Evolutionary conservation across 2,797 vertebrate species (phyloP).

Genomic region (Danio tinwini): DNA sequence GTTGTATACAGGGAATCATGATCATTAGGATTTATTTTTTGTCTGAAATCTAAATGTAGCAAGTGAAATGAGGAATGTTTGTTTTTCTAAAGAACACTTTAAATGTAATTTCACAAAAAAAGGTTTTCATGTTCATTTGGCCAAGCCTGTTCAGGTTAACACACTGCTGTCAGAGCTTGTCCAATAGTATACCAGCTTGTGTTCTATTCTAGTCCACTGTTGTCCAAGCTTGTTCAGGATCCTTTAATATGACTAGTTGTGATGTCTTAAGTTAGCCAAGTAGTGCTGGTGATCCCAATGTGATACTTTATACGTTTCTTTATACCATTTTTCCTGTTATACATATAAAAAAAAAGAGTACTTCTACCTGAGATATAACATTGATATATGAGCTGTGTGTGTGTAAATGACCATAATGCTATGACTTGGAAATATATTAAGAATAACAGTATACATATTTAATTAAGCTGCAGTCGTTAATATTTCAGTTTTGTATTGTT

Average conservation of each 20-base stretch:
- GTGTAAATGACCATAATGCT: not conserved
- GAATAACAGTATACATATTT: not conserved
- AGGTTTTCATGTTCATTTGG: not conserved
- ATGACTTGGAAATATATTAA: not conserved
- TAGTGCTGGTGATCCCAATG: not conserved
- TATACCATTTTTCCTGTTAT: too few relatives aligned
- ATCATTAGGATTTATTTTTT: not conserved
- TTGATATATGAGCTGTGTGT: not conserved
- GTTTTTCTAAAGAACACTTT: constrained; percentile 1
- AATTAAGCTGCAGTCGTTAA: not conserved
- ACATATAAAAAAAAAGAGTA: too few relatives aligned
- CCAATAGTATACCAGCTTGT: not conserved
- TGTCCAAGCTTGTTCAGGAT: constrained; percentile 7
- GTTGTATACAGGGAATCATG: not conserved
- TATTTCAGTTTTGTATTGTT: not conserved
- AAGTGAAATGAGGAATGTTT: not conserved
- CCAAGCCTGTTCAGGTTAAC: not conserved
- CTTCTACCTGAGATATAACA: not conserved
- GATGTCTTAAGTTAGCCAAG: not conserved
- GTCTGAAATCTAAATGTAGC: not conserved
- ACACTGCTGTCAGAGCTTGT: not conserved
- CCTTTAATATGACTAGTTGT: not conserved
- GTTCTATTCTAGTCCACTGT: not conserved
- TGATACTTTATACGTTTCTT: not conserved
- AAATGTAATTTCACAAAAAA: not conserved